Conservation (phyloP, 2,888 invertebrate genomes). For the Pomacea canaliculata region DNA sequence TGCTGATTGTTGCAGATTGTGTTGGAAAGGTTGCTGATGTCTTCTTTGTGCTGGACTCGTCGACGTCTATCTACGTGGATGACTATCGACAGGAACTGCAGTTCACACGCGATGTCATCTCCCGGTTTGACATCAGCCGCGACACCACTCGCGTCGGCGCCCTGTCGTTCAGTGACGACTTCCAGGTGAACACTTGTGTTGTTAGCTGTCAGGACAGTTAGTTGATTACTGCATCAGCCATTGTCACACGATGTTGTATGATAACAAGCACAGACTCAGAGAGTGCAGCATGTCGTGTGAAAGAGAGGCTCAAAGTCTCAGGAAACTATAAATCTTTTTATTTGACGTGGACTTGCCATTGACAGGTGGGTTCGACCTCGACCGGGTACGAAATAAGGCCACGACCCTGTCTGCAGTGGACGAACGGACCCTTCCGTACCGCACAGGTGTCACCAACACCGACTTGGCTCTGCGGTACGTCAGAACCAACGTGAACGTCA, state of each 20-base stretch:
- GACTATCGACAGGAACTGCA: slow-evolving; percentile 54
- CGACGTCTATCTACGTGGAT: slow-evolving; percentile 57
- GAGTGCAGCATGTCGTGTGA: too few species aligned
- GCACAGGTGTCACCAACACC: slow-evolving; percentile 41
- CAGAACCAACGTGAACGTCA: slow-evolving; percentile 21
- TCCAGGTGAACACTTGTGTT: slow-evolving; percentile 20
- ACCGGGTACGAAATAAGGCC: slow-evolving; percentile 34
- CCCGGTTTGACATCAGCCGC: slow-evolving; percentile 49
- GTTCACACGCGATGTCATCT: slow-evolving; percentile 55
- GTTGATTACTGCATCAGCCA: too few species aligned
- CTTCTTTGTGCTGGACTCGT: slow-evolving; percentile 54
- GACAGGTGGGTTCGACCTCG: slow-evolving; percentile 35
- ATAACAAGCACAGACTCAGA: background rate
- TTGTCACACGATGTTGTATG: too few species aligned
- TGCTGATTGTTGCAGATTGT: slow-evolving; percentile 39
- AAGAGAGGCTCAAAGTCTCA: too few species aligned
- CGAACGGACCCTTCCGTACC: slow-evolving; percentile 36
- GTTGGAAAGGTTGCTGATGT: slow-evolving; percentile 52
- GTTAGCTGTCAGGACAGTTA: too few species aligned
- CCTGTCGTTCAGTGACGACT: slow-evolving; percentile 51
- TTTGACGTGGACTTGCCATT: too few species aligned
- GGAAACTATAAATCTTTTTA: too few species aligned
- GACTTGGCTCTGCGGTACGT: slow-evolving; percentile 35
- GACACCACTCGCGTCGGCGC: slow-evolving; percentile 54
- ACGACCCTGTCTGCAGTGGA: slow-evolving; percentile 36